Evolutionary conservation across 2,888 invertebrate genomes (phyloP), one percentile per base, ranked within the genome.

Genomic region (Osmoderma eremita): DNA sequence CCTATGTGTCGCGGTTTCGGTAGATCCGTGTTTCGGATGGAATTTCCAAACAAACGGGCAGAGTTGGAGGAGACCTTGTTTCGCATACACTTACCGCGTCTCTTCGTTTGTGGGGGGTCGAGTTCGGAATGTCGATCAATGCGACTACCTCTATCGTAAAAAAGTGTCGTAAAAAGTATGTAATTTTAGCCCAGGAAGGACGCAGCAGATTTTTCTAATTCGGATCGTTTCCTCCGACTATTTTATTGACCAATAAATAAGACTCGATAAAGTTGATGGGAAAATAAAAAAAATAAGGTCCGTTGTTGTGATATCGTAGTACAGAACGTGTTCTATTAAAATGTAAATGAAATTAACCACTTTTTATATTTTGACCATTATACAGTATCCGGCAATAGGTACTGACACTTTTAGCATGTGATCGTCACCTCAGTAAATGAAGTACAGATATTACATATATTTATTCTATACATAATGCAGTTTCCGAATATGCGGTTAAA

Each of bases 141-240:
- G 45, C 18, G 20, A 48, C 48, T 48, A 48, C 48, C 20, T 48
- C 20, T 48, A 48, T 48, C 48, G 48, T 48, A 48, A 48, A 48
- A 45, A 48, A 48, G 30, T 48, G 48, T 48, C 48, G 48, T 48
- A 48, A 48, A 48, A 48, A 48, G 20, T 17, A 17, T 48, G 48
- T 48, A 48, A 48, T 48, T 48, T 48, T 48, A 48, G 48, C 20
- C 6, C 20, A 48, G 48, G 12, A 20, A 48, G 20, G 48, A 48
- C 48, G 48, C 18, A 48, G 48, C 48, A 48, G 48, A 48, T 48
- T 48, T 48, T 48, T 48, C 48, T 48, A 48, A 48, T 48, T 48
- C 48, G 48, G 17, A 12, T 48, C 20, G 48, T 48, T 48, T 48
- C 48, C 18, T 48, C 18, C 18, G 48, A 48, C 20, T 48, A 12